phyloP scores from a whole-genome alignment of 2,888 invertebrate genomes.

The Tholera decimalis region DNA sequence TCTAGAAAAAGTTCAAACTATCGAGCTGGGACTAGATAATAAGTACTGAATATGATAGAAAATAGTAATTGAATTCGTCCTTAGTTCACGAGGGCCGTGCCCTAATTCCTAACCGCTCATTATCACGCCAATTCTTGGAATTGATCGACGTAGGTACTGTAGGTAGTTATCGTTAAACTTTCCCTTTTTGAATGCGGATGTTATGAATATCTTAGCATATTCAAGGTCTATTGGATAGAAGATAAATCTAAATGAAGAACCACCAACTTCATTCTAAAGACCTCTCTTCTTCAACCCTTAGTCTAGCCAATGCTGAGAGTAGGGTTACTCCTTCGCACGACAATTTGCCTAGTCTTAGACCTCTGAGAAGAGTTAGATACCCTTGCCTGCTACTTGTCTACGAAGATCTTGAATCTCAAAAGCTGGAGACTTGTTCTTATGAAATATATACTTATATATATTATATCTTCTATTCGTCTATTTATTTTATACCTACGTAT shows the following conservation, averaged over 20 bases:
- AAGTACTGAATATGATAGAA: conserved; percentile 49
- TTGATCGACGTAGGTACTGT: conserved; percentile 34
- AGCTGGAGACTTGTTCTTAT: not conserved
- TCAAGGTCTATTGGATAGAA: conserved; percentile 24
- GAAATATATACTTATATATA: too few relatives aligned
- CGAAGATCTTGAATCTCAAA: not conserved
- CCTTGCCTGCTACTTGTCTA: not conserved
- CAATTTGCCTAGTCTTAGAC: not conserved
- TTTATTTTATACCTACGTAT: too few relatives aligned
- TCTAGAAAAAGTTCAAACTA: conserved; percentile 63
- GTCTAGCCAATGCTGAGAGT: not conserved
- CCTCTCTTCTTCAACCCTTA: not conserved
- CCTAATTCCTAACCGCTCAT: conserved; percentile 53
- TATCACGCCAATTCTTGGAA: conserved; percentile 60
- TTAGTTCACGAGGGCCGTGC: conserved; percentile 54
- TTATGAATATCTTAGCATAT: conserved; percentile 42
- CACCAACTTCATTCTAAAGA: conserved; percentile 17
- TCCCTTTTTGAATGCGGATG: conserved; percentile 49
- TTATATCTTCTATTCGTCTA: too few relatives aligned
- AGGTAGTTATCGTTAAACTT: conserved; percentile 39
- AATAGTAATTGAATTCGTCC: conserved; percentile 56
- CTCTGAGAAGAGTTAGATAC: not conserved
- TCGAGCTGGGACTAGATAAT: conserved; percentile 36
- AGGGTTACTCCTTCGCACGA: not conserved
- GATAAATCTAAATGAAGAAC: conserved; percentile 6